Percentiles rank a stretch among this genome's conserved stretches.
Conservation (phyloP, 2,113 vertebrate species). For the Xerus inauris region DNA sequence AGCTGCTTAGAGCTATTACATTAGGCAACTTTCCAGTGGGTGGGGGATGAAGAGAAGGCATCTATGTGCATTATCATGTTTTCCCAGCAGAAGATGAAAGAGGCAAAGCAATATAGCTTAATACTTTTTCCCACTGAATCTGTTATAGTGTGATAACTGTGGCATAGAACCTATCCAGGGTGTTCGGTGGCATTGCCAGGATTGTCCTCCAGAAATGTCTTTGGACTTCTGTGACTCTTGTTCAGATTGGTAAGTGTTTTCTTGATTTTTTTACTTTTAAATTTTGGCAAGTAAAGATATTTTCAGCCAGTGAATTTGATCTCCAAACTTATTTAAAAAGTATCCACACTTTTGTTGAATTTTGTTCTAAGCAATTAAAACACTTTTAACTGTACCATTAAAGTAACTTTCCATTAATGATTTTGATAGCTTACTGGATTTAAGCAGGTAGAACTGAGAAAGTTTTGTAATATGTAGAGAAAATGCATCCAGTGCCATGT, state of each 20-base stretch:
- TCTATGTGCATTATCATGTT: background rate
- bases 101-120: background rate
- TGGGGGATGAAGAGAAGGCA: background rate
- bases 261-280: background rate
- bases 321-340: slow-evolving; percentile 3
- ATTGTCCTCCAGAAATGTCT: slow-evolving; percentile 95
- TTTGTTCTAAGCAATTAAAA: background rate
- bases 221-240: slow-evolving; percentile 98
- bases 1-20: background rate
- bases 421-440: slow-evolving; percentile 23
- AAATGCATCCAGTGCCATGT: background rate
- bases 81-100: background rate
- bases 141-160: slow-evolving; percentile 94
- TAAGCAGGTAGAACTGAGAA: background rate
- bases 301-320: slow-evolving; percentile 10
- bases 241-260: slow-evolving; percentile 94
- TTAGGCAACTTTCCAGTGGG: background rate
- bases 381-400: slow-evolving; percentile 5
- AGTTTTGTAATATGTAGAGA: background rate
- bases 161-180: slow-evolving; percentile 97
- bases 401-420: slow-evolving; percentile 1
- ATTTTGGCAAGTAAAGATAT: background rate
- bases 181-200: slow-evolving; percentile 97
- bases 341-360: background rate
- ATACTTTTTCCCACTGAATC: background rate